Percentiles rank a stretch among this genome's conserved stretches.
These are phyloP conservation scores for Lemur catta DNA, from an alignment of 2,797 vertebrate species.

Conservation along the genomic window DNA sequence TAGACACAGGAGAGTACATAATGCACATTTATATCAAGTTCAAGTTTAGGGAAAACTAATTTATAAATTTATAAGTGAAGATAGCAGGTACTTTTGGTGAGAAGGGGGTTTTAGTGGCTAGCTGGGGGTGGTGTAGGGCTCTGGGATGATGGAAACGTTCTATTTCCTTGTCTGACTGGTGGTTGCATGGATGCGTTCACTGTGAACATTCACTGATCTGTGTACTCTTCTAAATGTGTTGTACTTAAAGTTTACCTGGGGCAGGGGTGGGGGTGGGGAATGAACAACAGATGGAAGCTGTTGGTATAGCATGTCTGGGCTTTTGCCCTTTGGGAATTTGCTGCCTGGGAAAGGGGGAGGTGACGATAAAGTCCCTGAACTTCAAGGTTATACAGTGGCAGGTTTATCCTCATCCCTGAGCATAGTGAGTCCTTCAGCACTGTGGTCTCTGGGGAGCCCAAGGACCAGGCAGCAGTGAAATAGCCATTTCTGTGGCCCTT, in stretches of 20 bases:
- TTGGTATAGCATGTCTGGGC: neutral
- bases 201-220: neutral
- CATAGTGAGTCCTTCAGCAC: neutral
- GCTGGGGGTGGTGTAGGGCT: neutral
- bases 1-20: neutral
- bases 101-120: neutral
- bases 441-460: neutral
- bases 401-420: neutral
- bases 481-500: neutral
- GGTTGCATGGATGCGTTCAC: neutral
- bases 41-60: neutral
- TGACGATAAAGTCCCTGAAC: neutral
- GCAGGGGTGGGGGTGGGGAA: no score
- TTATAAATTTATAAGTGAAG: neutral
- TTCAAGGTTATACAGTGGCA: neutral
- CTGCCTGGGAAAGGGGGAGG: neutral
- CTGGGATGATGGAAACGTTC: neutral
- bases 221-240: neutral
- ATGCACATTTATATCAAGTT: neutral
- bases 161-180: neutral
- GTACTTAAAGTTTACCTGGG: neutral
- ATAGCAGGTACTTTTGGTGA: neutral
- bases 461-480: neutral
- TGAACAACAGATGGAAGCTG: neutral
- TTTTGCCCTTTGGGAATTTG: neutral